Conservation (phyloP, 2,888 invertebrate species). For the Drosophila neonasuta region DNA sequence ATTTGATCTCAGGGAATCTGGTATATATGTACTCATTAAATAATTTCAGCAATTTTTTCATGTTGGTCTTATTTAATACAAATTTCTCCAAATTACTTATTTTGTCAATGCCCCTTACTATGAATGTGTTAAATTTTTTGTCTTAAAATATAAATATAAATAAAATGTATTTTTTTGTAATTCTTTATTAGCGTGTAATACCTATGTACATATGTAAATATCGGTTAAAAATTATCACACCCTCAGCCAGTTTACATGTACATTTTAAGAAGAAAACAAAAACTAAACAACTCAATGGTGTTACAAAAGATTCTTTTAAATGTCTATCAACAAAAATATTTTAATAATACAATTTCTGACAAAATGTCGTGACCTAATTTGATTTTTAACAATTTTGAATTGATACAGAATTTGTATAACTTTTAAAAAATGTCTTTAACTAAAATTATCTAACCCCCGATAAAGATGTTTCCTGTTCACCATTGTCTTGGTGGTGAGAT, state of each 20-base stretch:
- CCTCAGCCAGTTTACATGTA: constrained; percentile 62
- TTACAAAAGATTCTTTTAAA: constrained; percentile 24
- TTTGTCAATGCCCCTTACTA: too few species aligned
- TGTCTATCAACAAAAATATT: constrained; percentile 33
- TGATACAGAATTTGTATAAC: constrained; percentile 33
- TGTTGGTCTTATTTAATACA: too few species aligned
- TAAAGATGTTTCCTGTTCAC: constrained; percentile 53
- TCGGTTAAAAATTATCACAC: constrained; percentile 64
- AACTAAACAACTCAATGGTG: constrained; percentile 32
- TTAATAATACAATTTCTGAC: constrained; percentile 38
- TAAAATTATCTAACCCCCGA: constrained; percentile 54
- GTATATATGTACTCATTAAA: too few species aligned
- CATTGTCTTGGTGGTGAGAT: constrained; percentile 81
- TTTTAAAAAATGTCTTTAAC: constrained; percentile 19
- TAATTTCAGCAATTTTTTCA: too few species aligned
- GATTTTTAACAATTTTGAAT: constrained; percentile 30
- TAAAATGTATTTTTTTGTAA: constrained; percentile 10
- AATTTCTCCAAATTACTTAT: too few species aligned
- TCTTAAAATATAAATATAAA: not conserved
- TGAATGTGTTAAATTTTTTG: too few species aligned
- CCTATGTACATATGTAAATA: constrained; percentile 51
- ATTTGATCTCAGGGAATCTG: too few species aligned
- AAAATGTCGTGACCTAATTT: constrained; percentile 26
- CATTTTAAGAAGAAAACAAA: constrained; percentile 17
- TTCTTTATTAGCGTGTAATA: constrained; percentile 45